phyloP scores from a whole-genome alignment of 2,797 vertebrate species.

The Artibeus jamaicensis region DNA sequence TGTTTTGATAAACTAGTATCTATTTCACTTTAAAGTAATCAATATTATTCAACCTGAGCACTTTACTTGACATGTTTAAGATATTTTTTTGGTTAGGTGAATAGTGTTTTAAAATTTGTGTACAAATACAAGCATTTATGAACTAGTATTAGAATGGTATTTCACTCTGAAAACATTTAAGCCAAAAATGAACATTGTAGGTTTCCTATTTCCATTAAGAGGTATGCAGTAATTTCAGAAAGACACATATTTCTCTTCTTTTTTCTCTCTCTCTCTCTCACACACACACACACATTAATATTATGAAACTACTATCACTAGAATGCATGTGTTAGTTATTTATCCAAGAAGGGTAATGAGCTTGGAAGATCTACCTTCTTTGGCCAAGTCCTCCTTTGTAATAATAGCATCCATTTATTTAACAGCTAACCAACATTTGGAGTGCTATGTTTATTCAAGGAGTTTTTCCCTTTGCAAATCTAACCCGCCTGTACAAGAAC shows the following conservation, averaged over 20 bases:
- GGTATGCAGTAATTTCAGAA: not conserved
- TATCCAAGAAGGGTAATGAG: conserved; percentile 46
- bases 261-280: not conserved
- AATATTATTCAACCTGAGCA: not conserved
- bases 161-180: not conserved
- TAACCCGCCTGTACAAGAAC: conserved; percentile 42
- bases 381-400: conserved; percentile 34
- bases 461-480: conserved; percentile 38
- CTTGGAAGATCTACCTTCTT: conserved; percentile 33
- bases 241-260: not conserved
- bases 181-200: not conserved
- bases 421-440: conserved; percentile 48
- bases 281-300: not conserved
- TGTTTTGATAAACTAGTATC: not conserved
- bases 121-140: conserved; percentile 9
- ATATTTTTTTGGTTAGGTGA: not conserved
- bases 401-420: conserved; percentile 22
- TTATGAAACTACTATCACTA: conserved; percentile 24
- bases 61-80: not conserved
- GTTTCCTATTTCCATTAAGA: not conserved
- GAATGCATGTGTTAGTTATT: not conserved
- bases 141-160: not conserved
- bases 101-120: conserved; percentile 1
- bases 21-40: conserved; percentile 26
- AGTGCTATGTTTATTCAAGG: conserved; percentile 40